Evolutionary conservation across 2,888 invertebrate species (phyloP).

Genomic region (Tridacna crocea): DNA sequence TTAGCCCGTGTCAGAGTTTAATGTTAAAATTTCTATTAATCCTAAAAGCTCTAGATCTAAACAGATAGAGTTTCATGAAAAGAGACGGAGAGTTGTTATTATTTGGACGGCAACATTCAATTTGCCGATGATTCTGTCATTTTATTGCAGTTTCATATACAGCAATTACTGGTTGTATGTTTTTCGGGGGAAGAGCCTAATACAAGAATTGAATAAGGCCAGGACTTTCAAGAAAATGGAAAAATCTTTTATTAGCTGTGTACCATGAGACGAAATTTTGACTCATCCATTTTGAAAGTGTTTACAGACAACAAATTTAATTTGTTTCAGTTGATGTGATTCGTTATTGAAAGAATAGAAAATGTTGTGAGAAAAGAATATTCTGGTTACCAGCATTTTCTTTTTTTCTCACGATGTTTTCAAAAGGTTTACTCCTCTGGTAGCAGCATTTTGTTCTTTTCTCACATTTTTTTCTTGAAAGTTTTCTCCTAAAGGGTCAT

Average conservation of each 20-base stretch:
- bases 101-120: constrained; percentile 57
- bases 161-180: constrained; percentile 61
- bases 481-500: too few species aligned
- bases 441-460: too few species aligned
- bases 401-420: too few species aligned
- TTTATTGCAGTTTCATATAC: constrained; percentile 62
- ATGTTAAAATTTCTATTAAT: constrained; percentile 61
- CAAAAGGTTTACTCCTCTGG: too few species aligned
- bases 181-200: constrained; percentile 34
- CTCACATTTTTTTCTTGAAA: too few species aligned
- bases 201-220: constrained; percentile 54
- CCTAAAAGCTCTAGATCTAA: constrained; percentile 60
- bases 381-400: too few species aligned
- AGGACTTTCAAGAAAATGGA: constrained; percentile 41
- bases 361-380: too few species aligned
- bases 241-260: constrained; percentile 33
- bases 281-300: too few species aligned
- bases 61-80: constrained; percentile 61
- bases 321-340: too few species aligned
- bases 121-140: constrained; percentile 61
- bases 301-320: too few species aligned
- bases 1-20: constrained; percentile 29
- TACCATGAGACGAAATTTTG: too few species aligned
- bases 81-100: constrained; percentile 53
- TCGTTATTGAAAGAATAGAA: too few species aligned